Conservation (phyloP, 2,113 vertebrate genomes). For the Lucifuga dentata region DNA sequence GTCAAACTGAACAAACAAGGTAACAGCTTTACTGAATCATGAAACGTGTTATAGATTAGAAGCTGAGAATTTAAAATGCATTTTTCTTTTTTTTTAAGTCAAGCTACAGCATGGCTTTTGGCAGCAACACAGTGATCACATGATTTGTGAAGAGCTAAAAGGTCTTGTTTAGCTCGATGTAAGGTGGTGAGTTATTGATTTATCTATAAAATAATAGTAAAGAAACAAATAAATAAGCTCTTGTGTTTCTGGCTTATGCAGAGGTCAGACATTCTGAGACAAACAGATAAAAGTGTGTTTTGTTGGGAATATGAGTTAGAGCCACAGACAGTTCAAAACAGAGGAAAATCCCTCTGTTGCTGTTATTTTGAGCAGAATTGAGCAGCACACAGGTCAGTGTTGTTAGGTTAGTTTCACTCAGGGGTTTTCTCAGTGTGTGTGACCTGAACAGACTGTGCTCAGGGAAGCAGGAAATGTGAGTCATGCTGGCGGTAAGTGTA, state of each 20-base stretch:
- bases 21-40: constrained; percentile 10
- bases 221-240: constrained; percentile 4
- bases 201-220: neutral
- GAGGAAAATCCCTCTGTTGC: constrained; percentile 21
- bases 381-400: constrained; percentile 56
- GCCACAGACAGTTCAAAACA: constrained; percentile 4
- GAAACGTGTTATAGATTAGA: constrained; percentile 5
- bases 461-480: constrained; percentile 67
- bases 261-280: constrained; percentile 7
- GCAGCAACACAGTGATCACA: constrained; percentile 11
- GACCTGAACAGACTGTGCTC: constrained; percentile 70
- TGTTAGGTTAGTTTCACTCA: constrained; percentile 47
- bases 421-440: constrained; percentile 39
- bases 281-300: constrained; percentile 9
- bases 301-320: constrained; percentile 5
- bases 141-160: constrained; percentile 41
- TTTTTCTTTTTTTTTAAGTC: constrained; percentile 41
- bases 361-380: constrained; percentile 36
- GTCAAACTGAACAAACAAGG: constrained; percentile 1
- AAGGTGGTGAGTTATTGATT: neutral
- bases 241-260: neutral
- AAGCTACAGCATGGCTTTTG: constrained; percentile 36
- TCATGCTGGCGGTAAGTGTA: constrained; percentile 65
- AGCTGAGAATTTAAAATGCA: constrained; percentile 28
- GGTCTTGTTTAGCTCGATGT: constrained; percentile 14